Percentiles rank a stretch among this genome's conserved stretches.
phyloP scores from a whole-genome alignment of 2,888 invertebrate species.

The Oxytorus armatus region DNA sequence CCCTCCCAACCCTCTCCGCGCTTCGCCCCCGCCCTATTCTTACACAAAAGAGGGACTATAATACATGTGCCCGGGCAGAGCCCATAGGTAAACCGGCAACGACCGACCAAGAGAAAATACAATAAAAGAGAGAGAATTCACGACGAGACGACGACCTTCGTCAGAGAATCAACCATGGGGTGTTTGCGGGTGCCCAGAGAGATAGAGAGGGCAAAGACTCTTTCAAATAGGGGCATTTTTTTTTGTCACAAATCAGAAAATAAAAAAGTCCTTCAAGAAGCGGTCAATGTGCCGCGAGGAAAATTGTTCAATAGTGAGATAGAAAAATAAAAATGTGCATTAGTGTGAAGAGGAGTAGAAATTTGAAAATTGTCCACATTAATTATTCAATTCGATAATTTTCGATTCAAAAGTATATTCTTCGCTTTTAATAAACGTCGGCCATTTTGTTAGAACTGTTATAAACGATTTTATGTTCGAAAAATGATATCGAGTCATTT shows the following conservation, averaged over 20 bases:
- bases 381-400: no score
- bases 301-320: no score
- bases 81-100: background rate
- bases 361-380: no score
- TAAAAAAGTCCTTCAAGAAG: constrained; percentile 5
- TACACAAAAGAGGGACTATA: constrained; percentile 42
- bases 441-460: no score
- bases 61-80: background rate
- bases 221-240: background rate
- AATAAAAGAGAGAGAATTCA: constrained; percentile 62
- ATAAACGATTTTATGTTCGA: no score
- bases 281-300: no score
- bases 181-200: background rate
- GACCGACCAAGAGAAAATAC: constrained; percentile 44
- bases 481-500: no score
- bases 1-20: constrained; percentile 7
- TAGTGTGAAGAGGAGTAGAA: no score
- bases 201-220: constrained; percentile 10
- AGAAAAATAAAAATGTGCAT: no score
- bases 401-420: no score
- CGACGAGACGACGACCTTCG: constrained; percentile 62
- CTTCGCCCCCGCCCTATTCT: no score
- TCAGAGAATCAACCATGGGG: constrained; percentile 39
- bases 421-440: no score
- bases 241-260: background rate